These are phyloP conservation scores for Philhelius pedissequus DNA, from an alignment of 2,888 invertebrate species.

Conservation along the genomic window DNA sequence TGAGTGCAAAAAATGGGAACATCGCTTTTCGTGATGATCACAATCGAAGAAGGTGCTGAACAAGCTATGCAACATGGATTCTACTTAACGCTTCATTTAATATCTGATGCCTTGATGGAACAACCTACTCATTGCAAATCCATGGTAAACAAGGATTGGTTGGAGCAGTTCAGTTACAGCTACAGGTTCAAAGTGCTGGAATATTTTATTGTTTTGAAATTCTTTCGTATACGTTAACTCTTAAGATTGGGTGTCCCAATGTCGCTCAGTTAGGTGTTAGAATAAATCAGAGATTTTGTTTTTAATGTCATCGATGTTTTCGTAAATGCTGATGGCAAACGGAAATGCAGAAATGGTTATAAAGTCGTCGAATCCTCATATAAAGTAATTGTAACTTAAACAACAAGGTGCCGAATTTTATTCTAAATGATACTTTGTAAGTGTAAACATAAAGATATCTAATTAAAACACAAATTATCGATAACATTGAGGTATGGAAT, in stretches of 20 bases:
- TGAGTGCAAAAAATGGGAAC: slow-evolving; percentile 67
- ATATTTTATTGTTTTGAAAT: slow-evolving; percentile 59
- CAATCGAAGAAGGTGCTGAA: slow-evolving; percentile 68
- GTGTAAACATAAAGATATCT: too few relatives aligned
- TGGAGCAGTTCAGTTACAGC: not conserved
- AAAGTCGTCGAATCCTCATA: too few relatives aligned
- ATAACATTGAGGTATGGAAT: too few relatives aligned
- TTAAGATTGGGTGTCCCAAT: slow-evolving; percentile 35
- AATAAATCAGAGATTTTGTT: slow-evolving; percentile 28
- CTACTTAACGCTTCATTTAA: slow-evolving; percentile 67
- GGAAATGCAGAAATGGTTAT: not conserved
- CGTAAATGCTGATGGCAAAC: not conserved
- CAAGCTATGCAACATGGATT: slow-evolving; percentile 68
- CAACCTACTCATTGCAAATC: not conserved
- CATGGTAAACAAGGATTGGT: not conserved
- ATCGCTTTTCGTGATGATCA: slow-evolving; percentile 67
- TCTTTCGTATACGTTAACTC: slow-evolving; percentile 33
- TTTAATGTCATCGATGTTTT: not conserved
- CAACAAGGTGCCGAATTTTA: too few relatives aligned
- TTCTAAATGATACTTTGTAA: too few relatives aligned
- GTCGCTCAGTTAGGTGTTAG: slow-evolving; percentile 47
- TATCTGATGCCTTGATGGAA: slow-evolving; percentile 58
- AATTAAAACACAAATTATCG: too few relatives aligned
- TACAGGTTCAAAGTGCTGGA: not conserved
- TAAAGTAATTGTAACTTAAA: too few relatives aligned